A percentile compares a stretch with the other conserved stretches of the same genome.
These are phyloP conservation scores for Trematocara marginatum DNA, from an alignment of 2,113 vertebrate genomes.

Conservation along the genomic window DNA sequence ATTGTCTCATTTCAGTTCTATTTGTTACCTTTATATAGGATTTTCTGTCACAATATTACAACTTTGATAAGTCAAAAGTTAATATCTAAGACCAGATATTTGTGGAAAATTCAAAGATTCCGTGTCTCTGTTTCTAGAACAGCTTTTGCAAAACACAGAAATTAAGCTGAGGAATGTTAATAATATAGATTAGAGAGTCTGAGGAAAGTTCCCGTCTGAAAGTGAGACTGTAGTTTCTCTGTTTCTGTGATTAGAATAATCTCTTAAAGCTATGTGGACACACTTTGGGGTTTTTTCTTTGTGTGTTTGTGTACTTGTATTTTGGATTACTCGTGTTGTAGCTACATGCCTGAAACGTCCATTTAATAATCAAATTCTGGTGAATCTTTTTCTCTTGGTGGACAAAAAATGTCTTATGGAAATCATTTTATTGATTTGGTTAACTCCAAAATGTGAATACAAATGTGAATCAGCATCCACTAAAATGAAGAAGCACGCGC, in stretches of 20 bases:
- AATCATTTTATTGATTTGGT: not conserved
- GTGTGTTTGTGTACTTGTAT: not conserved
- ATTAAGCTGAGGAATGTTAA: slow-evolving; percentile 73
- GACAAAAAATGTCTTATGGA: not conserved
- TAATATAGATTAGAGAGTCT: slow-evolving; percentile 62
- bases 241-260: slow-evolving; percentile 70
- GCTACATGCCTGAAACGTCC: not conserved
- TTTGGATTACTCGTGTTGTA: not conserved
- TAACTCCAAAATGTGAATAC: not conserved
- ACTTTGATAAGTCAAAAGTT: not conserved
- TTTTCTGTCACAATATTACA: not conserved
- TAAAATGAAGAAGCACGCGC: not conserved
- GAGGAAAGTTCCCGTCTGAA: slow-evolving; percentile 18
- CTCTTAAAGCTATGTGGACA: slow-evolving; percentile 38
- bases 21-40: not conserved
- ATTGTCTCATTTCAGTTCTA: not conserved
- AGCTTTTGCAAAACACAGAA: slow-evolving; percentile 9
- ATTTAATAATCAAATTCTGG: not conserved
- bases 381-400: not conserved
- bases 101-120: not conserved
- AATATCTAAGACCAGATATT: not conserved
- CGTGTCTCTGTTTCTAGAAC: not conserved
- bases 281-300: not conserved
- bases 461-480: not conserved
- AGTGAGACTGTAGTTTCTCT: slow-evolving; percentile 55